These are phyloP conservation scores for Ceyx cyanopectus DNA, from an alignment of 2,113 vertebrate species.

Conservation along the genomic window DNA sequence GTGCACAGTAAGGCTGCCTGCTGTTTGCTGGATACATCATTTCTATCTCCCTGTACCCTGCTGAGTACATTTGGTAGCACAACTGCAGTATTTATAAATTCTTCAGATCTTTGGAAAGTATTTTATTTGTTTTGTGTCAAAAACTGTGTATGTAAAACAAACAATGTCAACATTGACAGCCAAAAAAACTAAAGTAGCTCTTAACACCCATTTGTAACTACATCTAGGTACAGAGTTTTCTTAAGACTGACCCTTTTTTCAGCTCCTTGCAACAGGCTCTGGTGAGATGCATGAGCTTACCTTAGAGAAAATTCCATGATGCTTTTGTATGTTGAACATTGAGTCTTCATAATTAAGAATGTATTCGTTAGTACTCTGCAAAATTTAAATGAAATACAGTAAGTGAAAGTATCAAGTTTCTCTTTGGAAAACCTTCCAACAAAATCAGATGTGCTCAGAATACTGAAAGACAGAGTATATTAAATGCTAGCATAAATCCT, in stretches of 20 bases:
- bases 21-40: background rate
- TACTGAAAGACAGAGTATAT: background rate
- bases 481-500: background rate
- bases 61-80: background rate
- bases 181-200: background rate
- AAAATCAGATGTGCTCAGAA: background rate
- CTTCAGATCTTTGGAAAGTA: background rate
- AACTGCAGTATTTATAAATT: background rate
- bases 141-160: background rate
- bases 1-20: background rate
- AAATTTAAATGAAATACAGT: background rate
- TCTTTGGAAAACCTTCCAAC: conserved; percentile 9
- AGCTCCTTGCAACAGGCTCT: background rate
- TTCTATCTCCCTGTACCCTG: background rate
- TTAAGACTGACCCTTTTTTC: background rate
- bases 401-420: conserved; percentile 2
- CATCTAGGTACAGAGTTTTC: background rate
- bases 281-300: background rate
- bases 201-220: background rate
- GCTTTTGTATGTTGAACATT: background rate
- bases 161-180: background rate
- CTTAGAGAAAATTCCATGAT: background rate
- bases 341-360: background rate
- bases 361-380: background rate
- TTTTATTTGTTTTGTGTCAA: background rate